Evolutionary conservation across 2,797 vertebrate genomes (phyloP).

Genomic region (Carcharodon carcharias): DNA sequence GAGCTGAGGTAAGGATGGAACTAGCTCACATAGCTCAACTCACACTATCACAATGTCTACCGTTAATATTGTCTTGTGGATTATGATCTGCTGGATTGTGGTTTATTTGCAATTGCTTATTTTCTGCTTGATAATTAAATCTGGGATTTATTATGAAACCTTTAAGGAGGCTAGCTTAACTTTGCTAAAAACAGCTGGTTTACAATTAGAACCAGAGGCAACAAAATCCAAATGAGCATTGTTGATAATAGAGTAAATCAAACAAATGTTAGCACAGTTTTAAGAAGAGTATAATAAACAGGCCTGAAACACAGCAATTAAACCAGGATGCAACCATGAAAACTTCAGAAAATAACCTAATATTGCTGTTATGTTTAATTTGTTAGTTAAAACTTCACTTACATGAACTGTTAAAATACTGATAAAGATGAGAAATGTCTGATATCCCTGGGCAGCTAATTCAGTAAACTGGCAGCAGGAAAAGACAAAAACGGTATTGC

Average conservation of each 20-base stretch:
- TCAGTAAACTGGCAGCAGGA: not conserved
- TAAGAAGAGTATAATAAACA: not conserved
- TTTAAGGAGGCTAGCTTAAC: not conserved
- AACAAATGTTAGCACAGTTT: not conserved
- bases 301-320: not conserved
- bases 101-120: conserved; percentile 14
- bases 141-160: conserved; percentile 1
- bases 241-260: conserved; percentile 1
- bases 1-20: not conserved
- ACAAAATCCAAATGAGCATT: not conserved
- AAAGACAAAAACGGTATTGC: not conserved
- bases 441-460: not conserved
- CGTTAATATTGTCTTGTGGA: not conserved
- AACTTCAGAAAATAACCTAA: not conserved
- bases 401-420: not conserved
- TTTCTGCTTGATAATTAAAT: not conserved
- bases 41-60: not conserved
- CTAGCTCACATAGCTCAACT: not conserved
- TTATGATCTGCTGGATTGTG: not conserved
- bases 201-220: conserved; percentile 20
- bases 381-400: not conserved
- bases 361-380: not conserved
- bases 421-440: not conserved
- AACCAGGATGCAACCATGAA: not conserved
- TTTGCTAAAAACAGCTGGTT: not conserved